A percentile compares a stretch with the other conserved stretches of the same genome.
Evolutionary conservation across 2,797 vertebrate genomes (phyloP).

Genomic region (Clarias pachynema): DNA sequence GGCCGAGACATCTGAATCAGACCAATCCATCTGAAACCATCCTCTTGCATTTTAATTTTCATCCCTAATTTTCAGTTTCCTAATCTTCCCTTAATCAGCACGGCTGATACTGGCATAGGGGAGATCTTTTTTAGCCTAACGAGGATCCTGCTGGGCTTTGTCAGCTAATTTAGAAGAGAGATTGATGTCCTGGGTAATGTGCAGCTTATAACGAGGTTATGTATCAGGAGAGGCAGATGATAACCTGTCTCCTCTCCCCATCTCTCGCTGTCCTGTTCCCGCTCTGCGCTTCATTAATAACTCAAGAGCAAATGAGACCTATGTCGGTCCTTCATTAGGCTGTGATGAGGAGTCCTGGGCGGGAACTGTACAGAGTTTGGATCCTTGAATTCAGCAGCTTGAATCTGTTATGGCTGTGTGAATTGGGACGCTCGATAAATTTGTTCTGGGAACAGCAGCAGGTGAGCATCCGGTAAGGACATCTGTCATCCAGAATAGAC

Average conservation of each 20-base stretch:
- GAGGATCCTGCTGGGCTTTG: constrained; percentile 60
- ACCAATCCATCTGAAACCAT: neutral
- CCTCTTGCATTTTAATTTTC: neutral
- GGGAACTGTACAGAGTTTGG: neutral
- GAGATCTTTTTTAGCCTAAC: constrained; percentile 50
- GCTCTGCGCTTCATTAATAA: constrained; percentile 31
- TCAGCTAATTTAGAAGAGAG: constrained; percentile 59
- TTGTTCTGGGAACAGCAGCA: constrained; percentile 12
- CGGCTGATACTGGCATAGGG: constrained; percentile 20
- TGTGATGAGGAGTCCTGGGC: neutral
- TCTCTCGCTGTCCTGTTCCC: neutral
- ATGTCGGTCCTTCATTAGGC: neutral
- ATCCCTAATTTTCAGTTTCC: constrained; percentile 20
- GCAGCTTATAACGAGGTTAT: constrained; percentile 46
- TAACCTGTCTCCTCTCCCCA: constrained; percentile 24
- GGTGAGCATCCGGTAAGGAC: neutral
- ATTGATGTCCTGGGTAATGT: constrained; percentile 56
- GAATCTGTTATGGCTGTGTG: neutral
- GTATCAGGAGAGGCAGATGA: constrained; percentile 55
- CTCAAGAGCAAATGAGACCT: constrained; percentile 19
- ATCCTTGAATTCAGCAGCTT: neutral
- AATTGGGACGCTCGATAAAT: neutral
- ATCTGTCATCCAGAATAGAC: neutral
- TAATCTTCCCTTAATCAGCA: constrained; percentile 28
- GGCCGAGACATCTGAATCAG: neutral